Conservation (phyloP, 2,113 vertebrate species). For the Pygoscelis antarcticus region DNA sequence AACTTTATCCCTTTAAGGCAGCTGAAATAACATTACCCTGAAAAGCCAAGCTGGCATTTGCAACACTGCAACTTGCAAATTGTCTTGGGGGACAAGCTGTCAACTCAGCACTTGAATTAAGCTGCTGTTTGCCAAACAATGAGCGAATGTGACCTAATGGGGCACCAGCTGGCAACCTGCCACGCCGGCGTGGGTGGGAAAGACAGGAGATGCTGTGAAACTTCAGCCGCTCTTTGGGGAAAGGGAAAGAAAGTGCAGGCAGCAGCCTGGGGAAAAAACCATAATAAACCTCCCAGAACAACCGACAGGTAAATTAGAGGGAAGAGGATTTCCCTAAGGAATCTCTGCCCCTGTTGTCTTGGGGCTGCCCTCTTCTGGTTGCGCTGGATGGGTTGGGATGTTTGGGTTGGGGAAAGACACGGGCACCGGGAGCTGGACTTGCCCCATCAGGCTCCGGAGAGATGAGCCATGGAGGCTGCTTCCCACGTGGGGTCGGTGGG, state of each 20-base stretch:
- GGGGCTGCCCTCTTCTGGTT: neutral
- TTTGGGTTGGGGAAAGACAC: neutral
- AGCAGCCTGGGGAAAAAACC: neutral
- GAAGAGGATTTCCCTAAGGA: neutral
- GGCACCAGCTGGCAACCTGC: slow-evolving; percentile 67
- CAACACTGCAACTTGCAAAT: slow-evolving; percentile 55
- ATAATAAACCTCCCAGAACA: neutral
- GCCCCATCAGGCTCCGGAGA: neutral
- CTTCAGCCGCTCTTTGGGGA: neutral
- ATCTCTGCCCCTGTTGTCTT: neutral
- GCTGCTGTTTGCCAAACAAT: slow-evolving; percentile 68
- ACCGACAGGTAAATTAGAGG: neutral
- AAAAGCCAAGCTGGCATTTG: slow-evolving; percentile 68
- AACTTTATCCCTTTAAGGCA: slow-evolving; percentile 55
- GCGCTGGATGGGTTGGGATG: neutral
- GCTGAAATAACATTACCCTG: slow-evolving; percentile 47
- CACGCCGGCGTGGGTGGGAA: neutral
- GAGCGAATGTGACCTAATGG: slow-evolving; percentile 68
- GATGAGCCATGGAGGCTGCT: fast-evolving
- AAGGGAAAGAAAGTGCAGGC: neutral
- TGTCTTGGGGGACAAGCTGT: slow-evolving; percentile 71
- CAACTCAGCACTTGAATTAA: slow-evolving; percentile 70
- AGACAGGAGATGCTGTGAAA: slow-evolving; percentile 12
- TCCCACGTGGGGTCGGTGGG: fast-evolving
- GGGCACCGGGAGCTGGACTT: neutral